phyloP scores from a whole-genome alignment of 2,797 vertebrate species.

The Tarsius wallacei region DNA sequence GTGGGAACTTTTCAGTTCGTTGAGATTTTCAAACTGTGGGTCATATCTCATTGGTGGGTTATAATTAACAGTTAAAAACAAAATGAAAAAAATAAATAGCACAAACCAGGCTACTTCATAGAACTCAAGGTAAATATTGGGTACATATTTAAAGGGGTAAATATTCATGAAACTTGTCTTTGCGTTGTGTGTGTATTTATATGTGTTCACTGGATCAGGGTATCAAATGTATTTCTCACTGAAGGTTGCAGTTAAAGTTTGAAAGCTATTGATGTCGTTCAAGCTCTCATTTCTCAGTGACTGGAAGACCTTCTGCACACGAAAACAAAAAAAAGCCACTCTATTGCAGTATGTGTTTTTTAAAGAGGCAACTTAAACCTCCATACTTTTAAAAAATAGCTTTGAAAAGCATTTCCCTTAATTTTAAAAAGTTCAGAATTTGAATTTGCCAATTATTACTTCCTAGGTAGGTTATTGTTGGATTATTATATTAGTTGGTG shows the following conservation, averaged over 20 bases:
- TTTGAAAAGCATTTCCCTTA: slow-evolving; percentile 22
- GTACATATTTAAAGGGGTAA: background rate
- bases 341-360: background rate
- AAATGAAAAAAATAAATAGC: background rate
- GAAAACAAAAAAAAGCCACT: background rate
- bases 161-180: background rate
- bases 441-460: background rate
- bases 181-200: background rate
- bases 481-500: background rate
- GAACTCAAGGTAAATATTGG: background rate
- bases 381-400: background rate
- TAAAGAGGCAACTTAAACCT: slow-evolving; percentile 3
- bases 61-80: slow-evolving; percentile 52
- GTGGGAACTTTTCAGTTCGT: background rate
- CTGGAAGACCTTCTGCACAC: background rate
- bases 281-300: background rate
- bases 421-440: slow-evolving; percentile 12
- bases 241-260: slow-evolving; percentile 36
- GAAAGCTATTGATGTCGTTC: background rate
- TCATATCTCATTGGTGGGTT: slow-evolving; percentile 22
- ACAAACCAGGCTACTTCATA: background rate
- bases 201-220: background rate
- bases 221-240: background rate
- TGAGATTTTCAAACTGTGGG: slow-evolving; percentile 53
- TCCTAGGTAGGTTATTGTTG: background rate